A percentile compares a stretch with the other conserved stretches of the same genome.
Evolutionary conservation across 2,113 vertebrate genomes (phyloP).

Genomic region (Sinocyclocheilus maitianheensis): DNA sequence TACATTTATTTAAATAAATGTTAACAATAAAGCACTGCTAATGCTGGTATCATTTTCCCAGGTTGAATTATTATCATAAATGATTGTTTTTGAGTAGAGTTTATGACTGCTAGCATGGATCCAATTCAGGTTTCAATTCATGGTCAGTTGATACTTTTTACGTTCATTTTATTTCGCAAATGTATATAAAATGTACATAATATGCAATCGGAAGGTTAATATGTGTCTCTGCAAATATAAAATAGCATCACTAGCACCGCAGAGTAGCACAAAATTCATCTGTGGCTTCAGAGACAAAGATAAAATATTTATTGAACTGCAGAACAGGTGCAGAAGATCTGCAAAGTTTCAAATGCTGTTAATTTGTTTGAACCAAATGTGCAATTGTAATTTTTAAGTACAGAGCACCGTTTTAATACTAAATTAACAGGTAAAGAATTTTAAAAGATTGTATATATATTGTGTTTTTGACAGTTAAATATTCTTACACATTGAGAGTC

Average conservation of each 20-base stretch:
- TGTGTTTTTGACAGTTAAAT: not conserved
- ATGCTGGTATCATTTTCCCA: not conserved
- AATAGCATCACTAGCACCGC: slow-evolving; percentile 24
- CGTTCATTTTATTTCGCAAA: not conserved
- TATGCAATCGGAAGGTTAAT: not conserved
- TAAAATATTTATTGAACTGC: slow-evolving; percentile 62
- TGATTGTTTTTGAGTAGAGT: not conserved
- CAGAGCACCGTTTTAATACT: not conserved
- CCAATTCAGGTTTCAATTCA: too few species aligned
- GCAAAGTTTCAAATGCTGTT: not conserved
- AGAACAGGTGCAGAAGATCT: slow-evolving; percentile 23
- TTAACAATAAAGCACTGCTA: not conserved
- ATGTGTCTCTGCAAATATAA: slow-evolving; percentile 23
- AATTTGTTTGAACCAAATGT: not conserved
- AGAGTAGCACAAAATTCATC: not conserved
- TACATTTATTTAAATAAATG: not conserved
- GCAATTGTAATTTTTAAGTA: not conserved
- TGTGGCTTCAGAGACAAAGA: slow-evolving; percentile 35
- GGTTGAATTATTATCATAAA: not conserved
- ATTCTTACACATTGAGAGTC: not conserved
- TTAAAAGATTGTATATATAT: not conserved
- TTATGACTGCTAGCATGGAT: not conserved
- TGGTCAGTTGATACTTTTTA: not conserved
- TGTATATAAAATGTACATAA: not conserved
- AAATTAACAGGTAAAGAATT: not conserved